Conservation (phyloP, 2,113 vertebrate genomes). For the Phodopus roborovskii region DNA sequence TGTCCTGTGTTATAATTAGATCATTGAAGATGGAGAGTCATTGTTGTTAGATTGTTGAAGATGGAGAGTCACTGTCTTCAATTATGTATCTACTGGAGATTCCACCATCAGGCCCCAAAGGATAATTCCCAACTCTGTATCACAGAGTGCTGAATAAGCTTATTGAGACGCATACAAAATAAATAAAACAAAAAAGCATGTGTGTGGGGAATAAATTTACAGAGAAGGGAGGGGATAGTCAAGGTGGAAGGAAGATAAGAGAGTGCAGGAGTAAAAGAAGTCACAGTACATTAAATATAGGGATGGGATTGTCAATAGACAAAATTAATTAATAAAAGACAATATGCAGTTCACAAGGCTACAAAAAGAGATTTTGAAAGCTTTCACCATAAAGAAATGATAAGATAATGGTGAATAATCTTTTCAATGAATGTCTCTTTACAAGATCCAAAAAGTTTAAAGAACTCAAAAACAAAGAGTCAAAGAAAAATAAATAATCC, state of each 20-base stretch:
- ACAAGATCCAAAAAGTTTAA: not conserved
- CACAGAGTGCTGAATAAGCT: not conserved
- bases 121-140: not conserved
- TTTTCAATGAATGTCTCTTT: not conserved
- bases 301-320: not conserved
- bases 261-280: not conserved
- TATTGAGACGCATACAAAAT: not conserved
- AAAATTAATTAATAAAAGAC: not conserved
- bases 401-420: not conserved
- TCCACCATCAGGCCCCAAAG: not conserved
- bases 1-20: not conserved
- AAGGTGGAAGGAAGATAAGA: not conserved
- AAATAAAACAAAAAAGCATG: not conserved
- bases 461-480: not conserved
- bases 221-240: not conserved
- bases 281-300: not conserved
- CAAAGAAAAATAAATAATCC: not conserved
- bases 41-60: not conserved
- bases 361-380: not conserved
- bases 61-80: not conserved
- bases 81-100: not conserved
- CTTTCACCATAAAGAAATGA: not conserved
- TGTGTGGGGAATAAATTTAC: not conserved
- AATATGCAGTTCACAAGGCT: not conserved
- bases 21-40: not conserved